Percentiles rank a stretch among this genome's conserved stretches.
These are phyloP conservation scores for Saturnia pavonia DNA, from an alignment of 2,888 invertebrate species.

Conservation along the genomic window DNA sequence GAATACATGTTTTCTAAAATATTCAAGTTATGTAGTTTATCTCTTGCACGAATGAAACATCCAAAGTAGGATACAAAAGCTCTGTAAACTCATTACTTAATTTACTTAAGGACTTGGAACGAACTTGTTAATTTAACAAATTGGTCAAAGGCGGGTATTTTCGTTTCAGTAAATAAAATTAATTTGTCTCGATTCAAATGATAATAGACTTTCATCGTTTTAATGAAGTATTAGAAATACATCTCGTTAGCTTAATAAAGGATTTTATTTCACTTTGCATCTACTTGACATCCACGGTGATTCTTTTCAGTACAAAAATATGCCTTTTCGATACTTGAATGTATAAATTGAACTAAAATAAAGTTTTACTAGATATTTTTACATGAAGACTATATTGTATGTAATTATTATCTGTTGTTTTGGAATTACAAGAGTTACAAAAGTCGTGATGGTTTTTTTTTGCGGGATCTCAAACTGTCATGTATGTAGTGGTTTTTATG, in stretches of 20 bases:
- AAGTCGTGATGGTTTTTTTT: too few species aligned
- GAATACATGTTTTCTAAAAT: background rate
- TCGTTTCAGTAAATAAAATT: slow-evolving; percentile 21
- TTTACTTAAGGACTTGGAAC: slow-evolving; percentile 11
- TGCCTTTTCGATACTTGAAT: background rate
- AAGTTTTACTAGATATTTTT: too few species aligned
- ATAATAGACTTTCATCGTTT: slow-evolving; percentile 14
- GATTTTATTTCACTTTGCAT: background rate
- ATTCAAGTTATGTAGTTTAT: background rate
- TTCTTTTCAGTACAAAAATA: background rate
- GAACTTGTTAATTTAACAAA: slow-evolving; percentile 22
- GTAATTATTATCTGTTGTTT: too few species aligned
- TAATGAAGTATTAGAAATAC: slow-evolving; percentile 7
- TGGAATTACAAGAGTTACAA: too few species aligned
- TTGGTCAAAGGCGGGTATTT: slow-evolving; percentile 20
- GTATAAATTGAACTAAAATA: too few species aligned
- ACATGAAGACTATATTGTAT: too few species aligned
- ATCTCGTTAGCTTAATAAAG: slow-evolving; percentile 4
- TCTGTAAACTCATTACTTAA: slow-evolving; percentile 13
- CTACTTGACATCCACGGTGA: background rate
- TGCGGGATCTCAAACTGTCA: too few species aligned
- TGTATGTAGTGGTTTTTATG: too few species aligned
- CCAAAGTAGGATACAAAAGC: slow-evolving; percentile 6
- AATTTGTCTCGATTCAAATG: slow-evolving; percentile 12
- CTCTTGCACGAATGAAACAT: background rate